phyloP scores from a whole-genome alignment of 2,113 vertebrate genomes.

The Pseudonaja textilis region DNA sequence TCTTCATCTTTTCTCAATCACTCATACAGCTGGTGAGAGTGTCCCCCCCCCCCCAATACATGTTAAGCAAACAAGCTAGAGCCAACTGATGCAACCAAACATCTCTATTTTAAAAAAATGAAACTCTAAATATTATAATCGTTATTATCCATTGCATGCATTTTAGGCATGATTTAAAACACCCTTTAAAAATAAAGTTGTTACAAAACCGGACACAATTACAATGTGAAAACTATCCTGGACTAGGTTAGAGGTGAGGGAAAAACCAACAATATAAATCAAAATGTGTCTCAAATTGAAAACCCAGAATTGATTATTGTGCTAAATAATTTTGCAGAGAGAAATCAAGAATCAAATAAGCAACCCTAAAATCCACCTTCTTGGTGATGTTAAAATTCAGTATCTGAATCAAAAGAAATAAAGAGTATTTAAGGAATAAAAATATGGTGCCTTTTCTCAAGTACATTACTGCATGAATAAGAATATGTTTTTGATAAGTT shows the following conservation, averaged over 20 bases:
- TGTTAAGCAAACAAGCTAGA: neutral
- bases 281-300: neutral
- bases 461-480: neutral
- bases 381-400: neutral
- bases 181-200: neutral
- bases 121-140: slow-evolving; percentile 30
- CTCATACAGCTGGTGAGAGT: slow-evolving; percentile 56
- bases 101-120: neutral
- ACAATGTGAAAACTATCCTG: neutral
- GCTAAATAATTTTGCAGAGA: neutral
- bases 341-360: neutral
- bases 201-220: neutral
- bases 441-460: neutral
- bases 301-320: neutral
- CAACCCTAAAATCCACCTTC: neutral
- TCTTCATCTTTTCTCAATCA: slow-evolving; percentile 51
- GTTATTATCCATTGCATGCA: neutral
- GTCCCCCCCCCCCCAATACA: slow-evolving; percentile 37
- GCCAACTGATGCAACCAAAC: slow-evolving; percentile 38
- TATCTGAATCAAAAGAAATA: neutral
- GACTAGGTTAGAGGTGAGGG: neutral
- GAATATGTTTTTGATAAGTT: neutral
- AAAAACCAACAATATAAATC: neutral
- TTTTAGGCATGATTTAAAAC: neutral
- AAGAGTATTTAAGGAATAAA: neutral